Base-by-base conservation (phyloP, 2,888 invertebrate genomes). In the Spodoptera exigua region DNA sequence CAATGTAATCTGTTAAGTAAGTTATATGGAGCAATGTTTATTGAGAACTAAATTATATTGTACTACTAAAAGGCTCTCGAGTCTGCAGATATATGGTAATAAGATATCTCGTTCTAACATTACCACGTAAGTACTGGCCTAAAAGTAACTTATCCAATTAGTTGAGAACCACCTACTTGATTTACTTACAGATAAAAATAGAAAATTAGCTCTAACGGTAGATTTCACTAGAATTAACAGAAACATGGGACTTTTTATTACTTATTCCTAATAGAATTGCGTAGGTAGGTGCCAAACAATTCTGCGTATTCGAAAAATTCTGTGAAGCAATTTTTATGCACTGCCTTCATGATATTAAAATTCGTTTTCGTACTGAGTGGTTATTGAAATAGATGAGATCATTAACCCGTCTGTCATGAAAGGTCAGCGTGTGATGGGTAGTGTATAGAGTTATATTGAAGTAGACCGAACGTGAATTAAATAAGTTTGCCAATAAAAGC, bases 401-500 rank as follows among this genome's bases (percentile, higher is more conserved):
- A 37, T 66, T 61, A 61, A 61, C 44, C 41, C 51, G 36, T 9
- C 49, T 51, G 35, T 47, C 46, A 47, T 58, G 13, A 54, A 69
- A 69, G 58, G 70, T 59, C 47, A 55, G 17, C 44, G n/a, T 34
- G 47, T 63, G 46, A 51, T 53, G 39, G 16, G 17, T 36, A 11
- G 27, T 43, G 17, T 51, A 66, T 68, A 44, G 21, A 55, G 40
- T 66, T 56, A 44, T 36, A 43, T 41, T 32, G 11, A 55, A 55
- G 32, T 47, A 5, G 21, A 11, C 34, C 47, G 18, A 59, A 60
- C 21, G 32, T 36, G 37, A 66, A 66, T 69, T 47, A 17, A 49
- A 61, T 47, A 51, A 69, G 55, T 49, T 68, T 49, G 27, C 27
- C 13, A 51, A 51, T 61, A 61, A 61, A 55, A 51, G 69, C 46